Evolutionary conservation across 2,113 vertebrate species (phyloP), one percentile per base, ranked within the genome.

Genomic region (Anarrhichthys ocellatus): DNA sequence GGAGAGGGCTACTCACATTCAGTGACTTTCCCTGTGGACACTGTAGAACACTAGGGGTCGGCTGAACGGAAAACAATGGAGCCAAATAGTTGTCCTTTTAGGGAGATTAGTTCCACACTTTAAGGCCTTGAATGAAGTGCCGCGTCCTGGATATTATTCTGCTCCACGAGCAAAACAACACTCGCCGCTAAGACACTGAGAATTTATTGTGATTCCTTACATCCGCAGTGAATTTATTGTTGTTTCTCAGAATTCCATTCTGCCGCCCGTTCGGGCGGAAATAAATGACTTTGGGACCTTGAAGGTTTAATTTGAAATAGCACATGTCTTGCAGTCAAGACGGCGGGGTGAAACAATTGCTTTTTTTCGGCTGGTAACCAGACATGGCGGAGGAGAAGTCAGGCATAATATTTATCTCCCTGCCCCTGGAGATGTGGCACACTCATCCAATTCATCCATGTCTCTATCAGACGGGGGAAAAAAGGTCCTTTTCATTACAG

Each of bases 221-320:
- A 92, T 92, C 92, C 89, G 56, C 89, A 68, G 90, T 90, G 91
- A 92, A 96, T 95, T 95, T 95, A 94, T 94, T 91, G 90, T 92
- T 88, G 85, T 91, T 88, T 79, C 85, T 91, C 82, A 59, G 88
- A 91, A 92, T 94, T 93, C 88, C 65, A 78, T 92, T 93, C 90
- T 91, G 92, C 78, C 79, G 84, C 84, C 72, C 42, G 75, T 92
- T 95, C 87, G 92, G 93, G 94, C 94, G 91, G 80, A 83, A 92
- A 95, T 93, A 94, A 94, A 96, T 92, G 91, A 94, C 93, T 93
- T 86, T 71, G 90, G 93, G 94, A 93, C 94, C 95, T 95, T 95
- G 95, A 92, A 95, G 94, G 94, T 95, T 94, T 93, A 88, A 93
- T 94, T 92, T 94, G 91, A 95, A 93, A 92, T 91, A 93, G 91